These are phyloP conservation scores for Tinea trinotella DNA, from an alignment of 2,888 invertebrate genomes.

Conservation along the genomic window DNA sequence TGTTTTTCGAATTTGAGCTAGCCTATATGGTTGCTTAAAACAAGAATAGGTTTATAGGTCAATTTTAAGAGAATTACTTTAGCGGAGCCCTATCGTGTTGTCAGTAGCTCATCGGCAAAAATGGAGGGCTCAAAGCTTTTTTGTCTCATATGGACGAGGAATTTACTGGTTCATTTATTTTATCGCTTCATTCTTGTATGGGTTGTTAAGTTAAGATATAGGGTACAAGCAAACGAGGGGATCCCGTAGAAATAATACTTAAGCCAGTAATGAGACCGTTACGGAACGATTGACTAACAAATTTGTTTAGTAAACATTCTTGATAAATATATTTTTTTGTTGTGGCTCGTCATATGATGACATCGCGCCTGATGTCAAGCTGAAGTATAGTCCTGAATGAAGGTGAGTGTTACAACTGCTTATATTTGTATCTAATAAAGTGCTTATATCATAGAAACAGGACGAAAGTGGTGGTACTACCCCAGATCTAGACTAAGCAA, in stretches of 20 bases:
- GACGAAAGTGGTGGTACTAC: too few species aligned
- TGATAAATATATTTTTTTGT: too few species aligned
- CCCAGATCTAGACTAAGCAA: too few species aligned
- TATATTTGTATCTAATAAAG: too few species aligned
- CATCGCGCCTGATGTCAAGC: too few species aligned
- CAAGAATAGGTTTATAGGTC: neutral
- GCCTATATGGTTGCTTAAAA: too few species aligned
- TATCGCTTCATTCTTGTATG: constrained; percentile 20
- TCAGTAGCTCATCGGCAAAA: constrained; percentile 5
- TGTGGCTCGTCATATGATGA: too few species aligned
- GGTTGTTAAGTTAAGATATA: constrained; percentile 20
- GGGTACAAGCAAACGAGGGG: constrained; percentile 9
- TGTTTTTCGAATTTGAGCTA: too few species aligned
- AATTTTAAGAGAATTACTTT: neutral
- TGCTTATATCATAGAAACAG: too few species aligned
- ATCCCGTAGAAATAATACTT: neutral
- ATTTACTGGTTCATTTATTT: constrained; percentile 23
- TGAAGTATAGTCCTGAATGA: too few species aligned
- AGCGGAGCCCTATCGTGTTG: neutral
- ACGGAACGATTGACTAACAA: constrained; percentile 6
- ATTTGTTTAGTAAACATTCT: neutral
- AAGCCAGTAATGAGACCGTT: neutral
- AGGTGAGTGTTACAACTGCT: too few species aligned
- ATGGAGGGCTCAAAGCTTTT: constrained; percentile 4
- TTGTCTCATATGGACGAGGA: constrained; percentile 19